A percentile compares a stretch with the other conserved stretches of the same genome.
Evolutionary conservation across 2,888 invertebrate genomes (phyloP).

Genomic region (Lepidochrysops patricia): DNA sequence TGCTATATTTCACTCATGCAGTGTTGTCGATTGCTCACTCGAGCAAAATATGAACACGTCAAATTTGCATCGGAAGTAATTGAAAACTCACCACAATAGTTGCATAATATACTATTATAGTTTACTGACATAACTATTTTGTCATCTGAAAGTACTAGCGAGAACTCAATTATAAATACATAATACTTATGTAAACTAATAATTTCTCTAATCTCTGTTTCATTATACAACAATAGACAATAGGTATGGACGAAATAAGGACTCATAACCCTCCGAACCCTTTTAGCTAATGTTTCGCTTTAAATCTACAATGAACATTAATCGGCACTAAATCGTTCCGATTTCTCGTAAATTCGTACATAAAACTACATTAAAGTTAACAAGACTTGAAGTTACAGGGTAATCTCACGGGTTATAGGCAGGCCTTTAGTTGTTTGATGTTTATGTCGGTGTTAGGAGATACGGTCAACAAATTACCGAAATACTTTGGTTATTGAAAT

Average conservation of each 20-base stretch:
- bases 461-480: slow-evolving; percentile 63
- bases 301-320: slow-evolving; percentile 8
- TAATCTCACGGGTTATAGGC: slow-evolving; percentile 56
- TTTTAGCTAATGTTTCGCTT: slow-evolving; percentile 8
- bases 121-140: too few relatives aligned
- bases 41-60: too few relatives aligned
- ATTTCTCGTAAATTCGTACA: slow-evolving; percentile 19
- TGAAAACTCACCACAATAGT: too few relatives aligned
- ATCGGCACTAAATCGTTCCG: slow-evolving; percentile 15
- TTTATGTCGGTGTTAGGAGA: slow-evolving; percentile 48
- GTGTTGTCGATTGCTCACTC: too few relatives aligned
- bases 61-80: too few relatives aligned
- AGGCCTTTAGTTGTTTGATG: slow-evolving; percentile 54
- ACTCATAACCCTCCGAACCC: neutral
- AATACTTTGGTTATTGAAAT: slow-evolving; percentile 35
- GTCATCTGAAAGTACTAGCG: too few relatives aligned
- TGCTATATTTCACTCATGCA: too few relatives aligned
- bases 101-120: too few relatives aligned
- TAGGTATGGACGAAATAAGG: neutral
- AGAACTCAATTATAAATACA: neutral
- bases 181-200: neutral
- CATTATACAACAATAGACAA: neutral
- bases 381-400: slow-evolving; percentile 39
- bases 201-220: neutral
- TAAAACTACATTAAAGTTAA: slow-evolving; percentile 29